Base-by-base conservation (phyloP, 2,113 vertebrate genomes). In the Ceyx melanurus region DNA sequence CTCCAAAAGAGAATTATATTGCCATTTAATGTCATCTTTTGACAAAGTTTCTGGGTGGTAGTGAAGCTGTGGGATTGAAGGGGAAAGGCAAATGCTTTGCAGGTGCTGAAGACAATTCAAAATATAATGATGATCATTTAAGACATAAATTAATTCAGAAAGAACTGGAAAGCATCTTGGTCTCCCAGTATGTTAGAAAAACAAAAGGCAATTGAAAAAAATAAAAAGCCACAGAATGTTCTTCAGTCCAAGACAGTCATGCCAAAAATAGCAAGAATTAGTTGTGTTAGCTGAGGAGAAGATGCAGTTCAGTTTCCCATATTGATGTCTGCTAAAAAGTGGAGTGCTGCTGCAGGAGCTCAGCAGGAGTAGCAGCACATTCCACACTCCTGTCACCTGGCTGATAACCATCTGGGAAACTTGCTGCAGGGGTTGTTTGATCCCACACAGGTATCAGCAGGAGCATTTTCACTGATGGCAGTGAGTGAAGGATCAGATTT, bases 21-120 rank as follows among this genome's bases (percentile, higher is more conserved):
- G 74, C 68, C 51, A 15, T 71, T 54, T 60, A 42, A 11, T 60
- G 21, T 56, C 33, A 25, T 85, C 18, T 62, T 91, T 71, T 86
- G 15, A 37, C 12, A 14, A 57, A 65, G n/a, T 51, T 94, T 83
- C 93, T 92, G 76, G 40, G 73, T 92, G 48, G 43, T 54, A 31
- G n/a, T 31, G 16, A 51, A 83, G 57, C 72, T 75, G 0, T 65
- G 61, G 75, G 26, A 78, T 90, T 91, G 57, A 72, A 64, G 46
- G 40, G 51, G 75, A 80, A 91, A 94, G 82, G 74, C 57, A 92
- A 86, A 94, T 90, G 65, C 62, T 90, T 94, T 96, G 65, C 93
- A 96, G 92, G 94, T 96, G 94, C 79, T 88, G 43, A 93, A 90
- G 68, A 92, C 86, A 86, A 94, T 92, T 95, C 48, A 83, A 37